Conservation (phyloP, 1,140 invertebrate species). For the Leptonema lineaticorne region DNA sequence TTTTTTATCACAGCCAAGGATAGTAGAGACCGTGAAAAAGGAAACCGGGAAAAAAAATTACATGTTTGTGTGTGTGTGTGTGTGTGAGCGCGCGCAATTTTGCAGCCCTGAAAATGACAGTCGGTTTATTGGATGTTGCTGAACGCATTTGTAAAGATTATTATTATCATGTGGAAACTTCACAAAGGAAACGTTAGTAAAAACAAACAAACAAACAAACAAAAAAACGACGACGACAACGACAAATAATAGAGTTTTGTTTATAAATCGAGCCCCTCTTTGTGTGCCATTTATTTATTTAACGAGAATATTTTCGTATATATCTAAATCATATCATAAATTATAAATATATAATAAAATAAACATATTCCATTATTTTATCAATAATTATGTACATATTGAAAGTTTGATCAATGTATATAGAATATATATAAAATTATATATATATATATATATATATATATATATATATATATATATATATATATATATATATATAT, state of each 20-base stretch:
- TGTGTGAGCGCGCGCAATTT: background rate
- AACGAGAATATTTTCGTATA: background rate
- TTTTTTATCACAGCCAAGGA: too few relatives aligned
- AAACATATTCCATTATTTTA: too few relatives aligned
- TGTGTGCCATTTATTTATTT: background rate
- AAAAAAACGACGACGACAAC: too few relatives aligned
- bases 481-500: background rate
- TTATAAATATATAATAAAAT: too few relatives aligned
- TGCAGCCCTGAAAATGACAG: slow-evolving; percentile 7
- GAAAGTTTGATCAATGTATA: too few relatives aligned
- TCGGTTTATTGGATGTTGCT: slow-evolving; percentile 11
- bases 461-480: background rate
- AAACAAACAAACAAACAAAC: too few relatives aligned
- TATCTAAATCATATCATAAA: too few relatives aligned
- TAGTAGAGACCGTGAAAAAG: too few relatives aligned
- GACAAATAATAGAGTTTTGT: too few relatives aligned
- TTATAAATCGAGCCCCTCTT: too few relatives aligned
- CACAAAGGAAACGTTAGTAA: background rate
- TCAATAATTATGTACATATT: too few relatives aligned
- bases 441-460: background rate
- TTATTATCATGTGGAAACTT: background rate
- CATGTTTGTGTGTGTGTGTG: too few relatives aligned
- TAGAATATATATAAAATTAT: background rate
- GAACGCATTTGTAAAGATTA: background rate
- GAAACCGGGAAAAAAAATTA: background rate